Base-by-base conservation (phyloP, 2,888 invertebrate genomes). In the Poecilus cupreus region DNA sequence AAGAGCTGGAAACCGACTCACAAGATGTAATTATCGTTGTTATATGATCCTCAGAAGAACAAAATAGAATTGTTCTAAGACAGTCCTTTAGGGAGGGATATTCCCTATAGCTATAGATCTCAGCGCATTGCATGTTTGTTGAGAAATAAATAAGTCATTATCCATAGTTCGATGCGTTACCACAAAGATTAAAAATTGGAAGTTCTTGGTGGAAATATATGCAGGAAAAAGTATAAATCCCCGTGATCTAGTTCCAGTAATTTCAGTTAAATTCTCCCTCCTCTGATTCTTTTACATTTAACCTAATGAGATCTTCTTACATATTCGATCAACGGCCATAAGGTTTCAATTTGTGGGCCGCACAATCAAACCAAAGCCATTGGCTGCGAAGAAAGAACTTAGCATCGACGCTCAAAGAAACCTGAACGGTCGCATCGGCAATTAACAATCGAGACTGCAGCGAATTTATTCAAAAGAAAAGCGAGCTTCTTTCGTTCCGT, bases 391-490 rank as follows among this genome's bases (percentile, higher is more conserved):
- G 54, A 76, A 68, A 37, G 64, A 68, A 72, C 72, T 43, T 24
- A 32, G 32, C 32, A 32, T 6, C 32, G 32, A 32, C 32, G 32
- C 22, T 57, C 37, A 76, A 51, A 76, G 76, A 76, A 76, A 75
- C 22, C 49, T 20, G 51, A 76, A 51, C 76, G 54, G 51, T 76
- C 76, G 76, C 76, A 51, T 76, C 24, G 76, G 57, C 76, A 76
- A 76, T 76, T 76, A 76, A 76, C 76, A 76, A 57, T 76, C 54
- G 76, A 37, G 76, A 57, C 76, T 76, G 51, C 49, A 51, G 18
- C 51, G 74, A 72, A 72, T 57, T 76, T 51, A 76, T 76, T 76
- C 76, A 76, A 76, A 68, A 76, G 76, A 76, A 76, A 68, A 76
- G 76, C 57, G 76, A 76, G 51, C 54, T 26, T 16, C 70, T 70